Evolutionary conservation across 2,797 vertebrate species (phyloP), one percentile per base, ranked within the genome.

Genomic region (Sebastes iracundus): DNA sequence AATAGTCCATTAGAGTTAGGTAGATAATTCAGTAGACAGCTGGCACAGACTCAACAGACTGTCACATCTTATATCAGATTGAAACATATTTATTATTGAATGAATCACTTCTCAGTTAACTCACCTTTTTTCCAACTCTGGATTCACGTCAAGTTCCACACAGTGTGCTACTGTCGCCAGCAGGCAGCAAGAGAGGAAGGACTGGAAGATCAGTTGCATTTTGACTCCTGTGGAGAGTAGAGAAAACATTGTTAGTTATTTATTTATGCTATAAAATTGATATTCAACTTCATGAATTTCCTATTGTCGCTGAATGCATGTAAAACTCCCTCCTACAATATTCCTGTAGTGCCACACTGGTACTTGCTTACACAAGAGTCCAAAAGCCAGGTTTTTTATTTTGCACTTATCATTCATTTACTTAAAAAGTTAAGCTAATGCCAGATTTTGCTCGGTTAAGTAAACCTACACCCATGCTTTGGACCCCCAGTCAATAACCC

Each of bases 81-180:
- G 70, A 59, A 71, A 55, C n/a, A 49, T 58, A 75, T 70, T 63
- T 2, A 77, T 64, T 8, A 55, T 52, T 62, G 32, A 70, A 67
- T 79, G 3, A 72, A 80, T 80, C n/a, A 56, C 30, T 78, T n/a
- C 33, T 78, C 22, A 76, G 56, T 74, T 49, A 72, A 83, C 97
- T 97, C 92, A 99, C 98, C 96, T 98, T 94, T 96, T 97, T 95
- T 95, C 96, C 91, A 97, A 95, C 90, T 96, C 94, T 13, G 96
- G 94, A 72, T 96, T 96, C 88, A 97, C 89, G 89, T 98, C 96
- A 88, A 96, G 91, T 73, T 97, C 96, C 66, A 95, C 94, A 74
- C 96, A 96, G 71, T 97, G 92, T 85, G 97, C 95, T 85, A 96
- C 93, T 89, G 93, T 93, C 46, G 91, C 92, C 89, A 97, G 88